Conservation (phyloP, 2,797 vertebrate genomes). For the Melanotaenia parkinsoni region DNA sequence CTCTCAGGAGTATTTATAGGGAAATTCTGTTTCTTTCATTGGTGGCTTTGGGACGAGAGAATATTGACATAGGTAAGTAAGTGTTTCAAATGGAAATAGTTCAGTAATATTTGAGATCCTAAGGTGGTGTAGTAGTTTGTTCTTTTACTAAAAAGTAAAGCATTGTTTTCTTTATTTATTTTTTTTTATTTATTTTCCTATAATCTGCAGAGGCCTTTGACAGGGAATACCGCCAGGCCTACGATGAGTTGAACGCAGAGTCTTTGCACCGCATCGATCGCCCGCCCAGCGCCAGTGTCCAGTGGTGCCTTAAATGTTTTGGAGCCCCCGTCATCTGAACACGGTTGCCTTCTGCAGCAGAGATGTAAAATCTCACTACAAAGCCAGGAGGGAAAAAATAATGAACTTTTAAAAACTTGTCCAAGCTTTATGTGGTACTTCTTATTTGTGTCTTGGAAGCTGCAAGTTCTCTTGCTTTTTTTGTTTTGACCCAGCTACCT, state of each 20-base stretch:
- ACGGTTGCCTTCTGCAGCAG: neutral
- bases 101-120: neutral
- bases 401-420: slow-evolving; percentile 16
- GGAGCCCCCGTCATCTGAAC: slow-evolving; percentile 90
- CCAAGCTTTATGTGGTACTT: slow-evolving; percentile 70
- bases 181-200: neutral
- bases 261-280: slow-evolving; percentile 87
- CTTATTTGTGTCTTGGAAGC: slow-evolving; percentile 37
- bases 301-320: slow-evolving; percentile 93
- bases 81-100: neutral
- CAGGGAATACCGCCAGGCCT: slow-evolving; percentile 90
- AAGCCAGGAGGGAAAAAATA: neutral
- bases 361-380: neutral
- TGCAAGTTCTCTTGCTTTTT: slow-evolving; percentile 15
- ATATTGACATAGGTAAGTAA: slow-evolving; percentile 94
- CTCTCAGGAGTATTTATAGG: slow-evolving; percentile 91
- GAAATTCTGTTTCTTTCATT: slow-evolving; percentile 94
- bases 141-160: neutral
- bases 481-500: slow-evolving; percentile 5
- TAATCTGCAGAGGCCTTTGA: slow-evolving; percentile 92
- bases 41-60: slow-evolving; percentile 93
- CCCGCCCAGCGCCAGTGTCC: slow-evolving; percentile 85
- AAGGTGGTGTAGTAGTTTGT: neutral
- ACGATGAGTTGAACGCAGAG: slow-evolving; percentile 86
- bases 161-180: neutral